Evolutionary conservation across 2,113 vertebrate species (phyloP).

Genomic region (Lipophrys pholis): DNA sequence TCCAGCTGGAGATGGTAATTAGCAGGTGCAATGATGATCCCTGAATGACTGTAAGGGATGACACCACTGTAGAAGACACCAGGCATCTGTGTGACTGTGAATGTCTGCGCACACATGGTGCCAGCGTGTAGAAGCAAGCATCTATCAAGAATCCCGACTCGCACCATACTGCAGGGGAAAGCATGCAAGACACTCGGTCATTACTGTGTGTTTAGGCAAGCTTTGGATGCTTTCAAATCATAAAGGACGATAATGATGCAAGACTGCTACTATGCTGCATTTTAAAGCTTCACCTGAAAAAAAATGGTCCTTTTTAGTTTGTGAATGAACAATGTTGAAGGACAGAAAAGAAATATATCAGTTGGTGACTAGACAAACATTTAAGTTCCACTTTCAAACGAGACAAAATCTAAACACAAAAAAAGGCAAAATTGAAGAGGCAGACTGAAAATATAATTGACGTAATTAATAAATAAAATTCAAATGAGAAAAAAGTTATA

Average conservation of each 20-base stretch:
- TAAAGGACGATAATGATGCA: not conserved
- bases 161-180: not conserved
- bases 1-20: conserved; percentile 88
- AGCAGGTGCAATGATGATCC: conserved; percentile 83
- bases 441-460: not conserved
- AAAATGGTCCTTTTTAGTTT: not conserved
- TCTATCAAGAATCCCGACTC: not conserved
- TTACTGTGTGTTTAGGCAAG: not conserved
- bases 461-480: not conserved
- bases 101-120: not conserved
- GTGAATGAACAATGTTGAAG: not conserved
- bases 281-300: not conserved
- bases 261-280: not conserved
- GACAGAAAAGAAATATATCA: not conserved
- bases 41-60: conserved; percentile 77
- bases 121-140: not conserved
- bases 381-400: conserved; percentile 11
- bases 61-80: conserved; percentile 65
- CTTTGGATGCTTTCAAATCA: not conserved
- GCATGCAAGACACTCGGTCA: not conserved
- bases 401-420: not conserved
- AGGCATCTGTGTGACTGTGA: conserved; percentile 41
- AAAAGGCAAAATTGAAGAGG: not conserved
- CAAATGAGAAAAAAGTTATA: conserved; percentile 12
- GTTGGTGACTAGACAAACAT: not conserved